Evolutionary conservation across 2,113 vertebrate species (phyloP), one percentile per base, ranked within the genome.

Genomic region (Camarhynchus parvulus): DNA sequence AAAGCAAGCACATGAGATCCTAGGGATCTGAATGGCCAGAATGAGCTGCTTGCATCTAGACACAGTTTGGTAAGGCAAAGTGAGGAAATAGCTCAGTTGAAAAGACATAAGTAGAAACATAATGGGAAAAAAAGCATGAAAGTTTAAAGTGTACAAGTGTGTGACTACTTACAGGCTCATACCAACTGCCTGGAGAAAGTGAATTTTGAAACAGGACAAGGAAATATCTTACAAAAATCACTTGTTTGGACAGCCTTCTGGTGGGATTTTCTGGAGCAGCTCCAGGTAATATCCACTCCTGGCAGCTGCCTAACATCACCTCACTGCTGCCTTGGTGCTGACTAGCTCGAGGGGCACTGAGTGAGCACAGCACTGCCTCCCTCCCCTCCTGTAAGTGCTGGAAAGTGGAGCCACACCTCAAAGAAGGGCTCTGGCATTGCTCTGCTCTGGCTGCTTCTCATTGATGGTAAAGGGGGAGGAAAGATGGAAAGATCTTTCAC

Each of bases 301-400:
- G 55, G 33, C 15, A 37, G 33, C 39, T 69, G 47, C 39, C 47
- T 19, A 39, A 3, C 2, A 0, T 53, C 55, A 46, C 39, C 28
- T 46, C 28, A 53, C 23, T 62, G 66, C 13, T 37, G 18, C 28
- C 24, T 46, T 2, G 3, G 16, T 47, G 5, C 25, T 39, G 0
- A 0, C 6, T 18, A 7, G n/a, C 52, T 35, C 1, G 0, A 61
- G 19, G 9, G 4, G 14, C 39, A 8, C 1, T 8, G 22, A 37
- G 25, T 15, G 63, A 53, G 14, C 22, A 15, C 4, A 3, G 11
- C 53, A n/a, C 55, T 83, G 70, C 49, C 41, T 77, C 55, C 28
- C 21, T 79, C 5, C 3, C 15, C 2, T 33, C 31, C 11, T 86
- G 28, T 27, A 33, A 55, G 7, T 12, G 25, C 31, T 2, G 25